phyloP scores from a whole-genome alignment of 2,888 invertebrate genomes.

The Melinaea marsaeus region DNA sequence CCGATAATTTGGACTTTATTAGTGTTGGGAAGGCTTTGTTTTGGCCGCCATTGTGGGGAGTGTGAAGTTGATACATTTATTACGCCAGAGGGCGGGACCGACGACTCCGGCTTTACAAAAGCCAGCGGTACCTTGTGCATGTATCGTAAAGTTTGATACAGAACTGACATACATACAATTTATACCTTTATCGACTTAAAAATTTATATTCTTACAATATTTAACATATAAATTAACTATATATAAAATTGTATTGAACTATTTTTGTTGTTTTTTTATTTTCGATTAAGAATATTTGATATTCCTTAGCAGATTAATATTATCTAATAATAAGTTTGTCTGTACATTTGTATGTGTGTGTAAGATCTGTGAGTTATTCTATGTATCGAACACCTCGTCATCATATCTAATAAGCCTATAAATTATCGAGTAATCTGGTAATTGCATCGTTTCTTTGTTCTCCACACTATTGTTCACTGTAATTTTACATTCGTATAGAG shows the following conservation, averaged over 20 bases:
- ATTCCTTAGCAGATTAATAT: background rate
- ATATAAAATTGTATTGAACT: too few species aligned
- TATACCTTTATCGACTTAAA: too few species aligned
- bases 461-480: conserved; percentile 7
- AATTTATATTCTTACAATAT: too few species aligned
- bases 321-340: background rate
- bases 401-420: conserved; percentile 66
- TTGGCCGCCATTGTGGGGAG: conserved; percentile 44
- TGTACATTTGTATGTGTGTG: background rate
- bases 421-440: conserved; percentile 61
- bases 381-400: conserved; percentile 57
- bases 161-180: too few species aligned
- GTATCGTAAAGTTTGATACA: conserved; percentile 11
- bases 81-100: conserved; percentile 42
- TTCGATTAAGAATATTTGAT: background rate
- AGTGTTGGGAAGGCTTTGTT: conserved; percentile 55
- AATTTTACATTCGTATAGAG: conserved; percentile 1
- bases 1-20: conserved; percentile 53
- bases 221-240: too few species aligned
- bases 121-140: conserved; percentile 16
- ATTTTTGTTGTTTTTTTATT: background rate
- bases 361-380: conserved; percentile 28
- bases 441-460: conserved; percentile 29
- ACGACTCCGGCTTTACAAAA: conserved; percentile 20
- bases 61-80: conserved; percentile 66